Evolutionary conservation across 1,140 invertebrate species (phyloP).

Genomic region (Musca domestica): DNA sequence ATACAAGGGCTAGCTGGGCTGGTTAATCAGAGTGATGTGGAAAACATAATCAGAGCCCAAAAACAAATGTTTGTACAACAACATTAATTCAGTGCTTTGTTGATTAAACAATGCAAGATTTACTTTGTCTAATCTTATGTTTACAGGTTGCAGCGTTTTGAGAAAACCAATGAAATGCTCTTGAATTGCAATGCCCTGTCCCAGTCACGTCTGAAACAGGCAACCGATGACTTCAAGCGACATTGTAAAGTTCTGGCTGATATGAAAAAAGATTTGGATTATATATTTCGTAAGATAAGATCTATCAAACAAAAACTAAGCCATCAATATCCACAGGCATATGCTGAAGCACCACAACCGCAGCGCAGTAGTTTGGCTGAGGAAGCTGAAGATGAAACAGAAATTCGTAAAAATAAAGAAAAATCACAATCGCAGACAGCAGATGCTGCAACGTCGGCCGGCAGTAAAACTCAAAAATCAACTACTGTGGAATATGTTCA

Average conservation of each 20-base stretch:
- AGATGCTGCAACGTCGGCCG: not conserved
- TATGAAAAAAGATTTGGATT: conserved; percentile 69
- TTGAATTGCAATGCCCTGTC: conserved; percentile 91
- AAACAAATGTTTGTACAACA: conserved; percentile 80
- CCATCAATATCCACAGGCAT: conserved; percentile 84
- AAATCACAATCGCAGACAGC: not conserved
- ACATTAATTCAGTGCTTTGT: not conserved
- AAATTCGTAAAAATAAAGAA: conserved; percentile 27
- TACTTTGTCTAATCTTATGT: not conserved
- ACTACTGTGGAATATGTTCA: conserved; percentile 52
- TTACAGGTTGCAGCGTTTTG: conserved; percentile 88
- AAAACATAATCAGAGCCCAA: conserved; percentile 85
- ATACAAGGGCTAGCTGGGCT: conserved; percentile 85
- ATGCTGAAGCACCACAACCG: conserved; percentile 61
- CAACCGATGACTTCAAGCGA: conserved; percentile 82
- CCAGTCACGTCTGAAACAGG: conserved; percentile 73
- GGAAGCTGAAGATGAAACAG: conserved; percentile 61
- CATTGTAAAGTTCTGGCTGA: conserved; percentile 77
- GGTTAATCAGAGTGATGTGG: conserved; percentile 87
- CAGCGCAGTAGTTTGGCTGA: conserved; percentile 60
- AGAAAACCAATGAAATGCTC: conserved; percentile 97
- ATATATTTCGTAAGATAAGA: conserved; percentile 70
- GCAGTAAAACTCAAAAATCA: conserved; percentile 29
- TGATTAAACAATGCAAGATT: not conserved
- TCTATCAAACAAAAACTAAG: conserved; percentile 78